Base-by-base conservation (phyloP, 1,140 invertebrate species). In the Ceratosolen solmsi region DNA sequence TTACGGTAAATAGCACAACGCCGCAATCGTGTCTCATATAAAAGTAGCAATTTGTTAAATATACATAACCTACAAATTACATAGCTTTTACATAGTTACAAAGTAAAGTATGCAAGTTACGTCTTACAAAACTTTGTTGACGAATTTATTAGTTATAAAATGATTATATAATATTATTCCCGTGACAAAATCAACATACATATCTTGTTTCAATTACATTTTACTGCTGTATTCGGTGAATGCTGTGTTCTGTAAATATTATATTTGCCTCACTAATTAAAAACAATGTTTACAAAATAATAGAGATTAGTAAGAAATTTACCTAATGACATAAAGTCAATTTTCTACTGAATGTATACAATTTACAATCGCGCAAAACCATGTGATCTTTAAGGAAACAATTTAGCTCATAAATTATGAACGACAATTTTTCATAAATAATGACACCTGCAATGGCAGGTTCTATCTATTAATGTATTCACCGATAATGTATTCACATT, bases 401-500 rank as follows among this genome's bases (percentile, higher is more conserved):
- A 79, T 49, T 36, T 49, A 30, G 25, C 78, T 60, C 68, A 73
- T 80, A 73, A 80, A 80, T 80, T 33, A 73, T 5, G 41, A 13
- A 22, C 46, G 27, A 33, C 30, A 71, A 79, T 79, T 56, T 71
- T 79, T 71, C 65, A 79, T 56, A 71, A 71, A 79, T 56, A 79
- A 79, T 33, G n/a, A 22, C 25, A 11, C 46, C 9, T 17, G 15
- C 71, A 79, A 79, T 60, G 77, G 76, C 17, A 5, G 51, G 13
- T 60, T 68, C 25, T 79, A 79, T 79, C 77, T 79, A 79, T 79
- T 79, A 79, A 79, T 68, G n/a, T n/a, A 56, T 71, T 46, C 27
- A 5, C 76, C 33, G 5, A 41, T 56, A 79, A 71, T 71, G 65
- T 58, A 70, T 51, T 68, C 46, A 30, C 7, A 15, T 15, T 60